Evolutionary conservation across 2,113 vertebrate species (phyloP).

Genomic region (Falco punctatus): DNA sequence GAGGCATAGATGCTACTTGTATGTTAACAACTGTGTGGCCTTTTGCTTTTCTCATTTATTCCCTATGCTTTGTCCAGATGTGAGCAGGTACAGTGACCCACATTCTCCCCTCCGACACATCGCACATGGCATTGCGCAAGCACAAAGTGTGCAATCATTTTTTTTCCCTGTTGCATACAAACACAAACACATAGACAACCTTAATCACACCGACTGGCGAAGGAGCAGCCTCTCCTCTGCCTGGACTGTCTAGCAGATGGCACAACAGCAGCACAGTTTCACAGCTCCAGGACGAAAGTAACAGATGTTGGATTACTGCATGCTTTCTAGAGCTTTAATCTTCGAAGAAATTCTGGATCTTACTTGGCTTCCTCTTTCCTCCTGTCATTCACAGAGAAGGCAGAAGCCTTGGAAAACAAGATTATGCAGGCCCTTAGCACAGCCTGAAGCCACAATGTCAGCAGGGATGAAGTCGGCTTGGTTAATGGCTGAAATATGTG

Average conservation of each 20-base stretch:
- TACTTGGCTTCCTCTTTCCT: neutral
- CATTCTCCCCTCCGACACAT: neutral
- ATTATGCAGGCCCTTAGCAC: neutral
- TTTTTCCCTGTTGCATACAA: neutral
- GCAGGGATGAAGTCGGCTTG: neutral
- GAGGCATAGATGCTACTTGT: neutral
- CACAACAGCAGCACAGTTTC: constrained; percentile 19
- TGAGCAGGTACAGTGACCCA: neutral
- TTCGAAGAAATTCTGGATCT: neutral
- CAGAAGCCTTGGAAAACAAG: neutral
- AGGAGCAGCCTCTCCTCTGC: neutral
- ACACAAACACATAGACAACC: neutral
- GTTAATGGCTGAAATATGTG: neutral
- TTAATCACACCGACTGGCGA: neutral
- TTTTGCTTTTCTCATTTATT: neutral
- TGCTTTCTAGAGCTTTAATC: constrained; percentile 25
- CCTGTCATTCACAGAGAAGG: neutral
- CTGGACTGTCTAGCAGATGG: neutral
- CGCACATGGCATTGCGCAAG: neutral
- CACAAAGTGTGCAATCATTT: neutral
- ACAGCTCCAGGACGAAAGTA: neutral
- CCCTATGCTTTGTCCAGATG: neutral
- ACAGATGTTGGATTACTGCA: neutral
- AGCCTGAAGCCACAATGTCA: neutral
- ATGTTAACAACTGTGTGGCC: neutral